Evolutionary conservation across 2,888 invertebrate species (phyloP).

Genomic region (Stenurella melanura): DNA sequence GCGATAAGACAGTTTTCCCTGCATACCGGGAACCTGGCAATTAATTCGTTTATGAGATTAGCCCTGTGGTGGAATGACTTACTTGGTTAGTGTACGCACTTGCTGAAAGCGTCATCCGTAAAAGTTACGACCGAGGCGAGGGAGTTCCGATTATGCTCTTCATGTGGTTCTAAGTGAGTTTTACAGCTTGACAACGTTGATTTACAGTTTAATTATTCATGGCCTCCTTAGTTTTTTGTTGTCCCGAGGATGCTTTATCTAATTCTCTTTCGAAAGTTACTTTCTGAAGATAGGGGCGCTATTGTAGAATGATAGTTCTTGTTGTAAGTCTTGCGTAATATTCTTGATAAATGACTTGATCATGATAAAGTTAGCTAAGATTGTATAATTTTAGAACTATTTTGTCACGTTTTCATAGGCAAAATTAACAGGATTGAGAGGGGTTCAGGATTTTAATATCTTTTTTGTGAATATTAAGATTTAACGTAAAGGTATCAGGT

Average conservation of each 20-base stretch:
- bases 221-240: conserved; percentile 19
- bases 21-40: conserved; percentile 5
- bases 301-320: neutral
- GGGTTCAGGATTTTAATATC: too few relatives aligned
- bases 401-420: neutral
- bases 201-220: conserved; percentile 31
- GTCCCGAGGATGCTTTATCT: neutral
- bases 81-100: neutral
- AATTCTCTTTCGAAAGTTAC: conserved; percentile 1
- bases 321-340: neutral
- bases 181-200: conserved; percentile 30
- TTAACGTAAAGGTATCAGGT: too few relatives aligned
- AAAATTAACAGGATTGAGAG: too few relatives aligned
- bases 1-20: neutral
- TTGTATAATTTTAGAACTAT: neutral
- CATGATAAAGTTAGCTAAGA: neutral
- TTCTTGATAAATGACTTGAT: neutral
- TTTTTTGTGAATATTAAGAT: too few relatives aligned
- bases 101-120: conserved; percentile 4
- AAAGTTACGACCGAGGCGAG: conserved; percentile 18
- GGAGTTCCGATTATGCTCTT: conserved; percentile 4
- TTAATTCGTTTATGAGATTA: conserved; percentile 20
- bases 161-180: conserved; percentile 13
- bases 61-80: neutral
- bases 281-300: neutral